A percentile compares a stretch with the other conserved stretches of the same genome.
phyloP scores from a whole-genome alignment of 2,113 vertebrate species.

The Struthidea cinerea region DNA sequence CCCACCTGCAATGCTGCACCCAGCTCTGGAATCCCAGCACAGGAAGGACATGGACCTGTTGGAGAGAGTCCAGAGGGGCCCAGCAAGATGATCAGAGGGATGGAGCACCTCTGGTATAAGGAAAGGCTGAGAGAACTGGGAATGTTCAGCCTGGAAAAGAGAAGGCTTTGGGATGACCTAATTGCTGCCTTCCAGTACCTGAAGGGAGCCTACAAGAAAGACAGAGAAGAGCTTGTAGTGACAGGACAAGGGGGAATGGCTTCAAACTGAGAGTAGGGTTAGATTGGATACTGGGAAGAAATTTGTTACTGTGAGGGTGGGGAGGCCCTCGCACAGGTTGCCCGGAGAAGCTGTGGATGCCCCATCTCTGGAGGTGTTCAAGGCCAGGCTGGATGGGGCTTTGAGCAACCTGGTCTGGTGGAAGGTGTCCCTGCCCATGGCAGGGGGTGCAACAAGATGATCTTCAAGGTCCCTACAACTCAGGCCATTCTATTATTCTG shows the following conservation, averaged over 20 bases:
- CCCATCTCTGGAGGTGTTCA: not conserved
- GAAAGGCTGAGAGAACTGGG: not conserved
- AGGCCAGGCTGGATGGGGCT: not conserved
- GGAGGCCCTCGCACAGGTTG: not conserved
- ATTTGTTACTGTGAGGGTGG: not conserved
- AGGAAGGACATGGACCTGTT: not conserved
- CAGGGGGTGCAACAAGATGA: accelerated
- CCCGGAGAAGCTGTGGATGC: not conserved
- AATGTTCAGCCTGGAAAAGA: not conserved
- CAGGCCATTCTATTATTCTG: not conserved
- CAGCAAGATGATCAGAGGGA: not conserved
- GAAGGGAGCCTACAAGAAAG: not conserved
- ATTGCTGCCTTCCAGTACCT: not conserved
- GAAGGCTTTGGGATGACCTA: not conserved
- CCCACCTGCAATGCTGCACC: not conserved
- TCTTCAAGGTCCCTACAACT: not conserved
- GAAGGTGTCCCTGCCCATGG: not conserved
- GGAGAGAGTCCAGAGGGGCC: not conserved
- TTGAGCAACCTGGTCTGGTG: not conserved
- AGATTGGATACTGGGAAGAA: not conserved
- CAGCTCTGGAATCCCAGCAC: not conserved
- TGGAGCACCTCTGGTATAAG: not conserved
- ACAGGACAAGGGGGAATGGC: not conserved
- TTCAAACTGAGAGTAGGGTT: not conserved
- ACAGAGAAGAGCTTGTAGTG: not conserved